Percentiles rank a stretch among this genome's conserved stretches.
These are phyloP conservation scores for Noctua janthe DNA, from an alignment of 2,888 invertebrate species.

Conservation along the genomic window DNA sequence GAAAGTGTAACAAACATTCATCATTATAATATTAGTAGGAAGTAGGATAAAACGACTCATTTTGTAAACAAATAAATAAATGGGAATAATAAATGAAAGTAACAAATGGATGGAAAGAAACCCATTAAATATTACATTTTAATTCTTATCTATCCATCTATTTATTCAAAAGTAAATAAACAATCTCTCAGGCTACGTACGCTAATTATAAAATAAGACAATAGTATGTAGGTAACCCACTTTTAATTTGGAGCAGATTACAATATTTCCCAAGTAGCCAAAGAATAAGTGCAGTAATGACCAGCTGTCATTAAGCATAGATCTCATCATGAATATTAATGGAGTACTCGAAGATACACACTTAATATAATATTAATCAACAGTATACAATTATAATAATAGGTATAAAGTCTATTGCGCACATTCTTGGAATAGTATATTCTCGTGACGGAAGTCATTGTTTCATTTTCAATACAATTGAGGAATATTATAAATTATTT, in stretches of 20 bases:
- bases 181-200: not conserved
- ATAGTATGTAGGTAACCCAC: not conserved
- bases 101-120: not conserved
- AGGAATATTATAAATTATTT: slow-evolving; percentile 25
- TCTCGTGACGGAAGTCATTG: slow-evolving; percentile 14
- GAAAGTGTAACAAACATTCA: too few species aligned
- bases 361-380: not conserved
- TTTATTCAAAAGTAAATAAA: slow-evolving; percentile 3
- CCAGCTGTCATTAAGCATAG: not conserved
- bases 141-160: not conserved
- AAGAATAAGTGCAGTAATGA: slow-evolving; percentile 5
- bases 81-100: too few species aligned
- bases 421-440: slow-evolving; percentile 17
- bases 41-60: too few species aligned
- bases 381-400: not conserved
- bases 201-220: not conserved
- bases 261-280: not conserved
- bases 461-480: slow-evolving; percentile 34
- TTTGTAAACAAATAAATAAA: not conserved
- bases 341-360: not conserved
- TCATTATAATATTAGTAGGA: too few species aligned
- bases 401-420: not conserved
- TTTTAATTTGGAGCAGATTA: not conserved
- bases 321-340: slow-evolving; percentile 38
- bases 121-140: not conserved